A percentile compares a stretch with the other conserved stretches of the same genome.
phyloP scores from a whole-genome alignment of 2,113 vertebrate species.

The Misgurnus mizolepis region DNA sequence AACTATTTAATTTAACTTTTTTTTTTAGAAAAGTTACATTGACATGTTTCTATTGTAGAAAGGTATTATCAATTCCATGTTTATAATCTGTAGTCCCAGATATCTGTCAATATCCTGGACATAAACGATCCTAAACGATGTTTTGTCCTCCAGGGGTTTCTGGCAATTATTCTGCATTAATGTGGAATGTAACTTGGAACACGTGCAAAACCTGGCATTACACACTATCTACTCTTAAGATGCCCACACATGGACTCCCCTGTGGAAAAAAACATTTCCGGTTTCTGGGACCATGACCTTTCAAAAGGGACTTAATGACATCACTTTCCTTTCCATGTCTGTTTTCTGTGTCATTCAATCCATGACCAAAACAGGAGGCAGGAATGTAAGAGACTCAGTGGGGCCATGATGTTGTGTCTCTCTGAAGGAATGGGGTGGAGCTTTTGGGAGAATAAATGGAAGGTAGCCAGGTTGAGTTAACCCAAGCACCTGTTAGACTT shows the following conservation, averaged over 20 bases:
- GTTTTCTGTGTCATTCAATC: not conserved
- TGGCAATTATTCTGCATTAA: not conserved
- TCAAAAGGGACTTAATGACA: constrained; percentile 1
- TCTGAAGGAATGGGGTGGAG: constrained; percentile 12
- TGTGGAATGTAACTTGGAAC: constrained; percentile 7
- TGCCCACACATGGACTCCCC: constrained; percentile 8
- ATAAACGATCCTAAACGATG: not conserved
- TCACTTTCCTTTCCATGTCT: not conserved
- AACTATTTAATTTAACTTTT: too few relatives aligned
- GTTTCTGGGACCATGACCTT: constrained; percentile 8
- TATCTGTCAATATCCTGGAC: constrained; percentile 1
- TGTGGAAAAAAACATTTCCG: not conserved
- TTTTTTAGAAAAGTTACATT: too few relatives aligned
- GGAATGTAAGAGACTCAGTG: constrained; percentile 42
- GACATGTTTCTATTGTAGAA: too few relatives aligned
- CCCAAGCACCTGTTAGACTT: constrained; percentile 71
- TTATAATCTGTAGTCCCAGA: not conserved
- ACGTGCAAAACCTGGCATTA: constrained; percentile 27
- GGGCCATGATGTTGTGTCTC: constrained; percentile 31
- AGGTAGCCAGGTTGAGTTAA: constrained; percentile 40
- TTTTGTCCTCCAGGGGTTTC: not conserved
- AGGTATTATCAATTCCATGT: not conserved
- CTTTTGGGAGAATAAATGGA: constrained; percentile 62
- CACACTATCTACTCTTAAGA: constrained; percentile 1
- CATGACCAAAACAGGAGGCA: constrained; percentile 12